These are phyloP conservation scores for Drosophila longiperda DNA, from an alignment of 2,888 invertebrate species.

Conservation along the genomic window DNA sequence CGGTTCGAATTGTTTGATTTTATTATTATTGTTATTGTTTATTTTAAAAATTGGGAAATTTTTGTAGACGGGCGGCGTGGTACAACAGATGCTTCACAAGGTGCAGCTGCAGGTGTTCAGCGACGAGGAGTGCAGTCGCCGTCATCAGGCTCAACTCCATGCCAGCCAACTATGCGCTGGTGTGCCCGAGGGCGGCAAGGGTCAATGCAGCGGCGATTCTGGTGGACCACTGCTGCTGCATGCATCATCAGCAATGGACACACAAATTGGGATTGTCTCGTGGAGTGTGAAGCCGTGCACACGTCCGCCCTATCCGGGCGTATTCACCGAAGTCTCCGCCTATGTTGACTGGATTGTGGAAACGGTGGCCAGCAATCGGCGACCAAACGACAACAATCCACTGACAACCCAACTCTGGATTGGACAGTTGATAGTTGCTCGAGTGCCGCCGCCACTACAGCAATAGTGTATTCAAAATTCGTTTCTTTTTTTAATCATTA, in stretches of 20 bases:
- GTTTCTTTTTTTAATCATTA: constrained; percentile 7
- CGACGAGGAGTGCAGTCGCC: constrained; percentile 82
- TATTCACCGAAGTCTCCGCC: constrained; percentile 84
- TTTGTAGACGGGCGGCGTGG: constrained; percentile 80
- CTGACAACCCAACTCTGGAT: constrained; percentile 49
- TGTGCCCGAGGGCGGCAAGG: constrained; percentile 85
- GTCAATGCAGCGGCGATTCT: constrained; percentile 85
- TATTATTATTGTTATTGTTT: neutral
- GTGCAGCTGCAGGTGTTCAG: constrained; percentile 83
- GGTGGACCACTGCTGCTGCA: constrained; percentile 85
- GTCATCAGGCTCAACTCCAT: constrained; percentile 77
- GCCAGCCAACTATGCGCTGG: constrained; percentile 85
- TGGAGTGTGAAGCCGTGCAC: constrained; percentile 86
- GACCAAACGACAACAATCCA: neutral
- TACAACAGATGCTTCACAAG: constrained; percentile 83
- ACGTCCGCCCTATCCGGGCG: constrained; percentile 84
- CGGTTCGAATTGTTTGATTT: constrained; percentile 55
- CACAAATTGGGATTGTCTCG: constrained; percentile 85
- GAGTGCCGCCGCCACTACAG: constrained; percentile 63
- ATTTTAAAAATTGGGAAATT: neutral
- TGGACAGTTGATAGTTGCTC: constrained; percentile 67
- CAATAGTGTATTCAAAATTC: constrained; percentile 41
- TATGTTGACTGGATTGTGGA: constrained; percentile 82
- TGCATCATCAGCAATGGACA: constrained; percentile 61
- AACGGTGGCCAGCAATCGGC: constrained; percentile 59